Percentiles rank a stretch among this genome's conserved stretches.
Evolutionary conservation across 2,888 invertebrate genomes (phyloP).

Genomic region (Odontocolon sp.): DNA sequence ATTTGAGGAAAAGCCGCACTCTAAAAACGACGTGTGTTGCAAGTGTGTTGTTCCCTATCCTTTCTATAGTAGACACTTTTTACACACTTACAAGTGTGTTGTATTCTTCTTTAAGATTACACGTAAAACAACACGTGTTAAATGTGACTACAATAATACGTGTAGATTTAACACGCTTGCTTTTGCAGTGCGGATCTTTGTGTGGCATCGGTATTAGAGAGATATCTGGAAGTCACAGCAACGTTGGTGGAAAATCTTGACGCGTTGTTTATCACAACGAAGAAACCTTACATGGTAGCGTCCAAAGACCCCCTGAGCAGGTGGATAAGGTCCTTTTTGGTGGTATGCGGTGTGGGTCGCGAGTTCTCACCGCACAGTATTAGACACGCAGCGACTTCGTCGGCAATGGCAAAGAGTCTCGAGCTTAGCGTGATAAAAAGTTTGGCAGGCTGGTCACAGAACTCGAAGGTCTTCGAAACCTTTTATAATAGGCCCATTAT

Average conservation of each 20-base stretch:
- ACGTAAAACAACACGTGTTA: no score
- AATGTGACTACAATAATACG: no score
- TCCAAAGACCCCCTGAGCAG: slow-evolving; percentile 31
- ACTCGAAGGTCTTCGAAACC: not conserved
- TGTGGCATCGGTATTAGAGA: not conserved
- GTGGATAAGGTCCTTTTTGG: slow-evolving; percentile 38
- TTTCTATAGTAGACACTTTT: no score
- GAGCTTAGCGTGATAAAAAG: not conserved
- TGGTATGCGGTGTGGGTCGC: slow-evolving; percentile 2
- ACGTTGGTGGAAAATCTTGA: not conserved
- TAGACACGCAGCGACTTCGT: slow-evolving; percentile 45
- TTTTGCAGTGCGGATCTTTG: no score
- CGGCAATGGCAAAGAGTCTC: slow-evolving; percentile 30
- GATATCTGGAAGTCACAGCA: slow-evolving; percentile 7
- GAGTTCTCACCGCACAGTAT: slow-evolving; percentile 42
- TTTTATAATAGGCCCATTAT: slow-evolving; percentile 3
- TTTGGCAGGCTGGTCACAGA: not conserved
- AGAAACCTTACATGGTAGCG: slow-evolving; percentile 13
- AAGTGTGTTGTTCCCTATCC: no score
- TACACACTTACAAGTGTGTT: no score
- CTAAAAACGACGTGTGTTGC: no score
- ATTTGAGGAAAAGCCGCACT: slow-evolving; percentile 32
- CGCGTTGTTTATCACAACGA: slow-evolving; percentile 19
- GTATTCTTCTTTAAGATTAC: no score
- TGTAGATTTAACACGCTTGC: no score